These are phyloP conservation scores for Phyllotis vaccarum DNA, from an alignment of 2,797 vertebrate species.

Conservation along the genomic window DNA sequence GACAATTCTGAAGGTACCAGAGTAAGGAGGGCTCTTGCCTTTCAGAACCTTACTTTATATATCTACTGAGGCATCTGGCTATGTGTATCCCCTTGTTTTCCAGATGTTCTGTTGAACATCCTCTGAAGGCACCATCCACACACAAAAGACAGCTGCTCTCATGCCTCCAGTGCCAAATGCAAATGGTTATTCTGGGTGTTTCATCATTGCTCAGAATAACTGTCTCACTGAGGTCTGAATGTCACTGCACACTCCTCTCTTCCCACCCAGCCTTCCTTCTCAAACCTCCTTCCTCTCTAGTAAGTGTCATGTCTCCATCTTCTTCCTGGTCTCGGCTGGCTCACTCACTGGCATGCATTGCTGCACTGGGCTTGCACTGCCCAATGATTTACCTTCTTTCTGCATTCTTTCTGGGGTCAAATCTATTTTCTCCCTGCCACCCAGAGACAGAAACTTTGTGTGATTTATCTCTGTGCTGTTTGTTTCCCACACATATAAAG, in stretches of 20 bases:
- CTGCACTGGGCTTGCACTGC: not conserved
- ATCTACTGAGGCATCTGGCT: not conserved
- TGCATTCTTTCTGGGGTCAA: slow-evolving; percentile 36
- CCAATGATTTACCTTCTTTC: not conserved
- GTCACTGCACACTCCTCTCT: not conserved
- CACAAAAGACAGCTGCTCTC: not conserved
- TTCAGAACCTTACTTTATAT: not conserved
- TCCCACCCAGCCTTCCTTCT: slow-evolving; percentile 4
- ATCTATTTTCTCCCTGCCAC: slow-evolving; percentile 9
- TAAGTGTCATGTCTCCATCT: not conserved
- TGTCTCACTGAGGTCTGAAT: not conserved
- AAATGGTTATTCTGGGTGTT: not conserved
- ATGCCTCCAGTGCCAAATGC: not conserved
- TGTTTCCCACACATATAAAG: not conserved
- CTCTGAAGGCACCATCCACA: not conserved
- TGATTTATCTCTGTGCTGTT: not conserved
- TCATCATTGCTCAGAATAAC: not conserved
- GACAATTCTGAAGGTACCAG: not conserved
- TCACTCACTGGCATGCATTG: not conserved
- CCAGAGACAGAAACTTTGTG: not conserved
- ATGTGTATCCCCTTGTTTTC: not conserved
- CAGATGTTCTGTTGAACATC: not conserved
- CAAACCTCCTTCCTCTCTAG: slow-evolving; percentile 58
- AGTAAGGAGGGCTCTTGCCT: not conserved
- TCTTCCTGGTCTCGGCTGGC: not conserved